phyloP scores from a whole-genome alignment of 2,888 invertebrate genomes.

The Lycia hirtaria region DNA sequence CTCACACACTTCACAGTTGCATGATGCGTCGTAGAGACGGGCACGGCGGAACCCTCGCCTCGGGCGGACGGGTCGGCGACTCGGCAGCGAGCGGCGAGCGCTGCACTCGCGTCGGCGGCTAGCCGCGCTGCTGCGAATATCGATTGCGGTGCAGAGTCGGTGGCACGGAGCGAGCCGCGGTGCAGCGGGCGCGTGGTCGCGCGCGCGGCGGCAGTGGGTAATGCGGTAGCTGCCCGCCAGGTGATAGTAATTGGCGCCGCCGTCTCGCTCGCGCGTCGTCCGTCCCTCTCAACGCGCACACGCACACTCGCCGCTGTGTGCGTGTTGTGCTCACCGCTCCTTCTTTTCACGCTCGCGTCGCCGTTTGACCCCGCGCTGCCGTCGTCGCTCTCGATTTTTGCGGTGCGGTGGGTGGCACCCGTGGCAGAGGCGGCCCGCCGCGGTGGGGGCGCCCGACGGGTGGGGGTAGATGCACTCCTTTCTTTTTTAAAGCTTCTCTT shows the following conservation, averaged over 20 bases:
- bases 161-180: constrained; percentile 74
- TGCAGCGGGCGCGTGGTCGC: constrained; percentile 86
- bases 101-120: constrained; percentile 58
- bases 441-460: constrained; percentile 75
- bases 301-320: constrained; percentile 72
- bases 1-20: constrained; percentile 70
- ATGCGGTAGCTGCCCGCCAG: constrained; percentile 88
- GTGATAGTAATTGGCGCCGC: constrained; percentile 87
- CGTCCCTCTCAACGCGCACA: constrained; percentile 83
- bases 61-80: constrained; percentile 45
- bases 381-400: constrained; percentile 87
- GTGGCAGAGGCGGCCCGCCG: constrained; percentile 80
- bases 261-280: constrained; percentile 80
- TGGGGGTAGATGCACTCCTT: constrained; percentile 84
- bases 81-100: constrained; percentile 50
- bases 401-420: constrained; percentile 87
- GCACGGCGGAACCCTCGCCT: constrained; percentile 50
- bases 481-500: constrained; percentile 85
- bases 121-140: constrained; percentile 54
- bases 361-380: constrained; percentile 85
- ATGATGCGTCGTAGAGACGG: constrained; percentile 61
- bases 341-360: constrained; percentile 85
- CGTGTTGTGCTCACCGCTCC: constrained; percentile 78
- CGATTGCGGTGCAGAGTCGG: constrained; percentile 70
- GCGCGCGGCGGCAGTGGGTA: constrained; percentile 86